Conservation (phyloP, 2,113 vertebrate species). For the Coracopsis vasa region DNA sequence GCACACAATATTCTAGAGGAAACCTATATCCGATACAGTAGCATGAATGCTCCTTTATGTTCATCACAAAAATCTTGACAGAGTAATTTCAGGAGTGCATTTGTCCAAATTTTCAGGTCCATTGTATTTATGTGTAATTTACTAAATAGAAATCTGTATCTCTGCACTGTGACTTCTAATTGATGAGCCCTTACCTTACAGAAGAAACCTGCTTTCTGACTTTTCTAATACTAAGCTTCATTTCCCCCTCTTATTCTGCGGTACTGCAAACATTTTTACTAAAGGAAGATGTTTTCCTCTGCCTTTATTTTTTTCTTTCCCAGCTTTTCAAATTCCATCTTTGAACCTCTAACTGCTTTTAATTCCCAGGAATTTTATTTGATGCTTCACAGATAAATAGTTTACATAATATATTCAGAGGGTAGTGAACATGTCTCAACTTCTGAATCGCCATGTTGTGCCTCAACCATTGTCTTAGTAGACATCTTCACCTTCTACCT, state of each 20-base stretch:
- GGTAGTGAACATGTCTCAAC: not conserved
- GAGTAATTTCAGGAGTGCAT: not conserved
- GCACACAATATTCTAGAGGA: not conserved
- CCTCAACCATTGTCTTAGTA: not conserved
- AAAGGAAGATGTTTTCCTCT: not conserved
- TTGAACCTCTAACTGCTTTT: not conserved
- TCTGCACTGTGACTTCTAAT: not conserved
- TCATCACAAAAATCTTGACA: not conserved
- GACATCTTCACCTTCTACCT: not conserved
- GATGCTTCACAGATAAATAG: not conserved
- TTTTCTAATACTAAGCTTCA: not conserved
- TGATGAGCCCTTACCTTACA: rapidly evolving
- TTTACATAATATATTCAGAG: not conserved
- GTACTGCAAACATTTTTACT: not conserved
- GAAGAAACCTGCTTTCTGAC: not conserved
- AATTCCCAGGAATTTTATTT: not conserved
- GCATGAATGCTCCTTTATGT: not conserved
- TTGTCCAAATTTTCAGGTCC: not conserved
- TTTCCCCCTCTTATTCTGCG: not conserved
- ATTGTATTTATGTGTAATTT: not conserved
- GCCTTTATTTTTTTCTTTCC: not conserved
- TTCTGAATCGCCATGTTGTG: not conserved
- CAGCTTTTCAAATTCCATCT: not conserved
- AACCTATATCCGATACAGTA: not conserved
- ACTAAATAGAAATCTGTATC: not conserved